Evolutionary conservation across 2,797 vertebrate genomes (phyloP), one percentile per base, ranked within the genome.

Genomic region (Sebastiscus albofasciatus): DNA sequence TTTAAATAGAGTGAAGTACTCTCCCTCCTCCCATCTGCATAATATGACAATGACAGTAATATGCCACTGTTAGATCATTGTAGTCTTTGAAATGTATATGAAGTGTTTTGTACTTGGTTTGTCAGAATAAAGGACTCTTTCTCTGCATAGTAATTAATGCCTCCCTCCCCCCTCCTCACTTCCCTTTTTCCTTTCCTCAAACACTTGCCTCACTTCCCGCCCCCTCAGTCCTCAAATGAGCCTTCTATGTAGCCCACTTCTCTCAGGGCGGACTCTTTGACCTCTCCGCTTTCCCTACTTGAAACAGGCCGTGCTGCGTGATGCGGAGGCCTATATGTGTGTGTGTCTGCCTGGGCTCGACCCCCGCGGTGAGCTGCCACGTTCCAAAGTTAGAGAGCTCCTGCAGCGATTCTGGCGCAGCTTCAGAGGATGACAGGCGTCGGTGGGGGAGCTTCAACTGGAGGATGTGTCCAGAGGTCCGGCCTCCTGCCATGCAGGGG

Each of bases 61-160:
- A 56, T 69, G 31, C 52, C 33, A 73, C 67, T 86, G 88, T 83
- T 74, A 78, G 79, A 85, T 76, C 81, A 52, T 13, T 82, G 67
- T 64, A 74, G 71, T 79, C 80, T 85, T 79, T 89, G 71, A 91
- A 91, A 89, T 87, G 77, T 75, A 82, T 83, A 86, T 90, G 34
- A 84, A 68, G 66, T 65, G 61, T 69, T 89, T 85, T 80, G 60
- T 71, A 62, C 82, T 88, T 73, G 34, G 74, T 75, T 84, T 75
- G 42, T 68, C 36, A 79, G 84, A 90, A 90, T 90, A 90, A 93
- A 93, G 81, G 86, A 80, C 68, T 77, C 80, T 87, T 91, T 94
- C 80, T 92, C 74, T 89, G 81, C 67, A 59, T 64, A 76, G 79
- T 79, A 71, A 86, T 85, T 88, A 94, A 77, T 81, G 77, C 68